A percentile compares a stretch with the other conserved stretches of the same genome.
Conservation (phyloP, 2,888 invertebrate genomes). For the Lutraria lutraria region DNA sequence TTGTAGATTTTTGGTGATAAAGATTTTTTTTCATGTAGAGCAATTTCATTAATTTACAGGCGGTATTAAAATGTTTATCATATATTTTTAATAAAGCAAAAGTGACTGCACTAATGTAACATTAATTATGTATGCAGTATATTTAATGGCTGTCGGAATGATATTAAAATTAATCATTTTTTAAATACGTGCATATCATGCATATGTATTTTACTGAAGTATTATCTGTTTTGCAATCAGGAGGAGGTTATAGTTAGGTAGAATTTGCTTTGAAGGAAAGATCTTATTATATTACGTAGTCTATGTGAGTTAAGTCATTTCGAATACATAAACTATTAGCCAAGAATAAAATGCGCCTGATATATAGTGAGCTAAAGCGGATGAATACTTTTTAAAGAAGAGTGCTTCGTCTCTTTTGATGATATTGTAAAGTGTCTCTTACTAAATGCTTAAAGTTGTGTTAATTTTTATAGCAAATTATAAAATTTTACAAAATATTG, state of each 20-base stretch:
- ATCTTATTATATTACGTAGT: not conserved
- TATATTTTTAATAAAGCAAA: not conserved
- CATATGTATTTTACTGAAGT: not conserved
- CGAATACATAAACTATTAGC: too few relatives aligned
- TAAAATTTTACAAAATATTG: too few relatives aligned
- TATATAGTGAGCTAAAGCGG: too few relatives aligned
- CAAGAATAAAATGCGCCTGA: too few relatives aligned
- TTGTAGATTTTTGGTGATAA: conserved; percentile 3
- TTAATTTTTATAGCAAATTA: too few relatives aligned
- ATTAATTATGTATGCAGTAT: not conserved
- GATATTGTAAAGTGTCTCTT: too few relatives aligned
- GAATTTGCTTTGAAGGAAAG: not conserved
- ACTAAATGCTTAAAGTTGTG: too few relatives aligned
- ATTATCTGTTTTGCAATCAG: not conserved
- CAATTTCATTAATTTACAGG: not conserved
- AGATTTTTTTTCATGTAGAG: not conserved
- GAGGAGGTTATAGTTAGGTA: not conserved
- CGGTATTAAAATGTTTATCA: not conserved
- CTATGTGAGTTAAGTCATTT: not conserved
- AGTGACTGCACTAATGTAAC: not conserved
- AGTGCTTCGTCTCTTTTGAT: too few relatives aligned
- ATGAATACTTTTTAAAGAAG: too few relatives aligned
- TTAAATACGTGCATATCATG: not conserved
- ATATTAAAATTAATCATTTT: not conserved
- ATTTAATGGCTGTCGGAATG: not conserved